Conservation (phyloP, 1,140 invertebrate species). For the Teleogryllus occipitalis region DNA sequence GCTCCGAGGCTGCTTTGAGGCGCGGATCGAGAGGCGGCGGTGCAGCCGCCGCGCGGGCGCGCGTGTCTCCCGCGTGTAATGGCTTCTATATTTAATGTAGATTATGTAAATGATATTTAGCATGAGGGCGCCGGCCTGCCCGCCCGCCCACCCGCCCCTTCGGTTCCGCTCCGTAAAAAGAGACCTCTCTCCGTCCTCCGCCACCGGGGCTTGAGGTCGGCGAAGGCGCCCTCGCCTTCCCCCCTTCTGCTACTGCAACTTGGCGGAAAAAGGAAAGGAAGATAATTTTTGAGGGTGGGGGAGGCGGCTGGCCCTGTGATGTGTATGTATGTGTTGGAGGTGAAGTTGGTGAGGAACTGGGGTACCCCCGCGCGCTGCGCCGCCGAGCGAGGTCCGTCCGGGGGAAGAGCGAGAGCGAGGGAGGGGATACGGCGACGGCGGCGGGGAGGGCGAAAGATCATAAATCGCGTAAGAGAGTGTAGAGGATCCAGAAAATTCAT, state of each 20-base stretch:
- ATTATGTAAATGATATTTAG: conserved; percentile 1
- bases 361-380: neutral
- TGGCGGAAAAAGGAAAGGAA: conserved; percentile 19
- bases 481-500: conserved; percentile 23
- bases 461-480: conserved; percentile 8
- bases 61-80: neutral
- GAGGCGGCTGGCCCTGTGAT: neutral
- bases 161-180: neutral
- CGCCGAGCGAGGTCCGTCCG: neutral
- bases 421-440: neutral
- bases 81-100: conserved; percentile 5
- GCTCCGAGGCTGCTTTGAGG: too few relatives aligned
- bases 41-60: too few relatives aligned
- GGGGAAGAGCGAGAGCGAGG: neutral
- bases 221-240: neutral
- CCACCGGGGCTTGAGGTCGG: neutral
- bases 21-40: too few relatives aligned
- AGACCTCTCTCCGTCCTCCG: neutral
- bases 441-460: neutral
- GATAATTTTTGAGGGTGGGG: conserved; percentile 10
- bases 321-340: neutral
- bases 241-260: conserved; percentile 6
- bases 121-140: neutral
- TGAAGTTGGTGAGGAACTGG: neutral
- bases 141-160: neutral